Percentiles rank a stretch among this genome's conserved stretches.
phyloP scores from a whole-genome alignment of 2,888 invertebrate species.

The Stenodema calcarata region DNA sequence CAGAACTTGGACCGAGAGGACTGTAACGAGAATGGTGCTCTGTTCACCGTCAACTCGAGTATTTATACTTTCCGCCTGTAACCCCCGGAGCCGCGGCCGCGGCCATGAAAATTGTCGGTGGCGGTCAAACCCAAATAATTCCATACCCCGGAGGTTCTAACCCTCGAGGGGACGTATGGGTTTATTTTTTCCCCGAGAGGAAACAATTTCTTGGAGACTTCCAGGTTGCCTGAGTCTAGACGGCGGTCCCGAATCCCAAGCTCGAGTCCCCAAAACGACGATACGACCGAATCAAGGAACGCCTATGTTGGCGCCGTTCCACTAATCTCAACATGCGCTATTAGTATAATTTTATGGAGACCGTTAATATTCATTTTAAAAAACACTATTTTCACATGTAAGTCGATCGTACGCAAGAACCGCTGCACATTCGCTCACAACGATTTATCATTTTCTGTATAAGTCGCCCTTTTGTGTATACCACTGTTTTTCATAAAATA shows the following conservation, averaged over 20 bases:
- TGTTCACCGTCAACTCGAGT: neutral
- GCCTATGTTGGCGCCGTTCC: neutral
- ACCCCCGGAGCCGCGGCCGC: neutral
- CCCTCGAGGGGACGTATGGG: neutral
- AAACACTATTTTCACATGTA: too few relatives aligned
- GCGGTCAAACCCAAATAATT: neutral
- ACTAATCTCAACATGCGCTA: too few relatives aligned
- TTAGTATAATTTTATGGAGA: too few relatives aligned
- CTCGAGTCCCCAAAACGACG: neutral
- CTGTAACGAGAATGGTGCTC: conserved; percentile 36
- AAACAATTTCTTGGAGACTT: neutral
- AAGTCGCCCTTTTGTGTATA: too few relatives aligned
- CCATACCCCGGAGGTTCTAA: neutral
- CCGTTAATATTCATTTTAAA: too few relatives aligned
- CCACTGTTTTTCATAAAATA: too few relatives aligned
- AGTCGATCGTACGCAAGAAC: too few relatives aligned
- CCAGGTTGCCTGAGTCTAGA: neutral
- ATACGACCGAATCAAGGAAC: neutral
- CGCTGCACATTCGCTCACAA: too few relatives aligned
- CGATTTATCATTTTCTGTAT: too few relatives aligned
- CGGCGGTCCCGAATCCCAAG: neutral
- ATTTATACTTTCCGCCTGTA: conserved; percentile 26
- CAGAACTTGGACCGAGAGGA: conserved; percentile 23
- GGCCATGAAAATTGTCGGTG: conserved; percentile 34
- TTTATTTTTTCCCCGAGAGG: neutral